Conservation (phyloP, 1,140 invertebrate genomes). For the fruit fly (Drosophila melanogaster) region Release_6_plus_ISO1_MT NT_033779.5:7284501-7285000, state of each 20-base stretch:
- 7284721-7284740: too few relatives aligned
- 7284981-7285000: conserved; percentile 77
- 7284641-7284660: too few relatives aligned
- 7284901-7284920: conserved; percentile 75
- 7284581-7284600: not conserved
- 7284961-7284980: conserved; percentile 75
- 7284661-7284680: too few relatives aligned
- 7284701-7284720: too few relatives aligned
- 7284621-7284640: not conserved
- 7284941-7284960: conserved; percentile 77
- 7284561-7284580: not conserved
- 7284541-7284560: conserved; percentile 52
- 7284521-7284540: conserved; percentile 57
- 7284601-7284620: not conserved
- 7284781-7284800: conserved; percentile 36
- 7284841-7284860: conserved; percentile 39
- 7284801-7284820: not conserved
- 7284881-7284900: conserved; percentile 69
- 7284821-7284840: conserved; percentile 42
- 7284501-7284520: conserved; percentile 41
- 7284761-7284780: conserved; percentile 8
- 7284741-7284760: too few relatives aligned
- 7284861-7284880: conserved; percentile 58
- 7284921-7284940: conserved; percentile 78
- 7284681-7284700: too few relatives aligned